Base-by-base conservation (phyloP, 2,113 vertebrate species). In the Amphilophus citrinellus region DNA sequence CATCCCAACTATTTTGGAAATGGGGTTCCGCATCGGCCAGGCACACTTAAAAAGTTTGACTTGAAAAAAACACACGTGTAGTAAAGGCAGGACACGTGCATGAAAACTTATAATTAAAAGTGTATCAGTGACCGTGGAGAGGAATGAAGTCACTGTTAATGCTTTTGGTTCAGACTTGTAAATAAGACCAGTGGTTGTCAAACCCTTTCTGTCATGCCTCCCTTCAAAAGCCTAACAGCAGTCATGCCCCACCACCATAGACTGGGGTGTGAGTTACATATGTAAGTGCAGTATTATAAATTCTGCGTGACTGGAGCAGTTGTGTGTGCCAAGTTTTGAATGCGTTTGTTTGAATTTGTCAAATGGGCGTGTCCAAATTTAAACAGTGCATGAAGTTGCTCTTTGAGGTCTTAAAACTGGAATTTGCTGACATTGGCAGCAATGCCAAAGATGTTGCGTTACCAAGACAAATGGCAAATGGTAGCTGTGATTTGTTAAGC, bases 281-380 rank as follows among this genome's bases (percentile, higher is more conserved):
- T 76, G 56, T 59, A 76, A 42, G 50, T 42, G 37, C 32, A 5
- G 75, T 0, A 42, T 39, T 58, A 77, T 24, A 77, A 73, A 73
- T 73, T 73, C 68, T 14, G 68, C 68, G 3, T 73, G 68, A 73
- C 68, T 73, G 68, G 27, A 56, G 47, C 47, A 14, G 27, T 73
- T 73, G 44, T 56, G 68, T 77, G 56, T 27, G 57, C 57, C 75
- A 42, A 3, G 56, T 24, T 59, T 77, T 1, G 35, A 77, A 58
- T 42, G 75, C 42, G 32, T 77, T 77, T 59, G 56, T 44, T 77
- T 58, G 56, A 59, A 73, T 73, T 53, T 73, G 68, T 73, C 47
- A 56, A 59, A 39, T 32, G 56, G 56, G 35, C 10, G 22, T 42
- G 42, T 77, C 58, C 37, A 44, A 61, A 77, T 39, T 44, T 9